These are phyloP conservation scores for Murina feae DNA, from an alignment of 2,113 vertebrate species.

Conservation along the genomic window DNA sequence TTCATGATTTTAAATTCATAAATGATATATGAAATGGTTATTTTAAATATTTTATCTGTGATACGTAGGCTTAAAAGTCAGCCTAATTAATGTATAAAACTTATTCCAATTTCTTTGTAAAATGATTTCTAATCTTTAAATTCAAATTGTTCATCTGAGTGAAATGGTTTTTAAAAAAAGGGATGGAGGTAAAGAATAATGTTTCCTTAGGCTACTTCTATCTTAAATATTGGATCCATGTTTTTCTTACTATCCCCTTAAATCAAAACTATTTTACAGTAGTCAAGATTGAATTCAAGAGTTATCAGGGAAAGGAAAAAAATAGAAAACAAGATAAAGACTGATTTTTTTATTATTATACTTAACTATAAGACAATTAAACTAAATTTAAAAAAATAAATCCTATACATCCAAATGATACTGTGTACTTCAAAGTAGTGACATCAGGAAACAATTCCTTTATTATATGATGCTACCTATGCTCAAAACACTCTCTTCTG, in stretches of 20 bases:
- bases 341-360: conserved; percentile 4
- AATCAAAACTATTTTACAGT: conserved; percentile 8
- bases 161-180: background rate
- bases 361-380: conserved; percentile 36
- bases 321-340: background rate
- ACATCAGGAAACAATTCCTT: background rate
- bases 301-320: background rate
- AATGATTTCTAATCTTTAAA: conserved; percentile 76
- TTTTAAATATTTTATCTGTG: conserved; percentile 50
- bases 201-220: conserved; percentile 38
- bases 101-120: conserved; percentile 70
- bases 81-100: conserved; percentile 61
- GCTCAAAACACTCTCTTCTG: conserved; percentile 1
- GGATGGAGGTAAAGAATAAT: background rate
- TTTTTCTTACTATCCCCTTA: background rate
- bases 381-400: background rate
- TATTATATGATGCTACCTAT: background rate
- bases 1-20: conserved; percentile 58
- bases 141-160: background rate
- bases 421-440: conserved; percentile 10
- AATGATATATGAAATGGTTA: conserved; percentile 52
- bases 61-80: conserved; percentile 65
- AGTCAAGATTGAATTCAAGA: background rate
- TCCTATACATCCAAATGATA: conserved; percentile 29
- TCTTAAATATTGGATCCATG: conserved; percentile 17